Evolutionary conservation across 2,888 invertebrate species (phyloP).

Genomic region (Elysia crispata): DNA sequence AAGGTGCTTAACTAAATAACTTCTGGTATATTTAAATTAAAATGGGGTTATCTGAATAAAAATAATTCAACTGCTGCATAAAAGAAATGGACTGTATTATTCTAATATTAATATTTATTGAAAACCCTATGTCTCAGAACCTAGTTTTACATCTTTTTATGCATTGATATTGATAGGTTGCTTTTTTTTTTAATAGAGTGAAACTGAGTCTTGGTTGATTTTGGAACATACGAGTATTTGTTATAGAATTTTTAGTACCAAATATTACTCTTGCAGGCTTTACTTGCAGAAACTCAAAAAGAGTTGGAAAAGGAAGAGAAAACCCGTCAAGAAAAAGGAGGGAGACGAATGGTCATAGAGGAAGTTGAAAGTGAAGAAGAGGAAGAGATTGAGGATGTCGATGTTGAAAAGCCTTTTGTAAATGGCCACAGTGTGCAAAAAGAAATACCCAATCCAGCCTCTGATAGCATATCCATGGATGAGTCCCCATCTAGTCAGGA

Average conservation of each 20-base stretch:
- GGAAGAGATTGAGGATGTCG: conserved; percentile 42
- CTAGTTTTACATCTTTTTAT: too few species aligned
- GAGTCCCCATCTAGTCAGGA: background rate
- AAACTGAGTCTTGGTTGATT: too few species aligned
- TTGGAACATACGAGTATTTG: background rate
- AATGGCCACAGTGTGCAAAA: conserved; percentile 26
- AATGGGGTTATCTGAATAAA: too few species aligned
- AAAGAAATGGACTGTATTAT: too few species aligned
- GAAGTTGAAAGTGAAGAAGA: conserved; percentile 50
- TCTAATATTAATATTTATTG: too few species aligned
- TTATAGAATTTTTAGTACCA: background rate
- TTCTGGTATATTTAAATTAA: too few species aligned
- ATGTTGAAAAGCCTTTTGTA: conserved; percentile 42
- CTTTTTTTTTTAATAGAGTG: too few species aligned
- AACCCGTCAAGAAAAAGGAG: conserved; percentile 54
- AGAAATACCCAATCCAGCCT: conserved; percentile 39
- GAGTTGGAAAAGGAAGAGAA: conserved; percentile 61
- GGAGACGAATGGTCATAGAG: conserved; percentile 53
- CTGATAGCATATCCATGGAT: conserved; percentile 3
- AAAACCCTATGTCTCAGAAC: too few species aligned
- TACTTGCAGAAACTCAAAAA: background rate
- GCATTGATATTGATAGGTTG: too few species aligned
- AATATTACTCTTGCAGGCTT: background rate
- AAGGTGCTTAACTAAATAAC: too few species aligned
- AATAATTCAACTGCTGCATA: too few species aligned